A percentile compares a stretch with the other conserved stretches of the same genome.
Conservation (phyloP, 1,140 invertebrate species). For the Akabosia matsudoensis region DNA sequence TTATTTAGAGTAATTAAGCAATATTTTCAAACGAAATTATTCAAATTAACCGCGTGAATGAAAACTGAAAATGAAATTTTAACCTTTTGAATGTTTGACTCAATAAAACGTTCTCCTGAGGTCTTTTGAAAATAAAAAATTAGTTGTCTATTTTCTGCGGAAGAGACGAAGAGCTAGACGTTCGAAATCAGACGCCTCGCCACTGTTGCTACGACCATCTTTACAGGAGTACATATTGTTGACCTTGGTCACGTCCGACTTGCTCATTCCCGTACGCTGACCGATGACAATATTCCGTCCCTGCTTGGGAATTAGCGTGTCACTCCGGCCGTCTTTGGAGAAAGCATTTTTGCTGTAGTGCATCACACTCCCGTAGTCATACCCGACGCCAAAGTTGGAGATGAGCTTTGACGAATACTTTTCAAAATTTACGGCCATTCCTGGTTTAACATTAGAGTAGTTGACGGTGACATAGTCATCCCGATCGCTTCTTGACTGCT, state of each 20-base stretch:
- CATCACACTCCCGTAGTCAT: slow-evolving; percentile 49
- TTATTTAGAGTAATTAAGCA: no score
- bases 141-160: no score
- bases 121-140: no score
- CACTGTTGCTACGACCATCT: not conserved
- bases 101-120: no score
- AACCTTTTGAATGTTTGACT: no score
- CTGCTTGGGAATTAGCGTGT: slow-evolving; percentile 44
- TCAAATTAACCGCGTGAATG: no score
- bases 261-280: slow-evolving; percentile 32
- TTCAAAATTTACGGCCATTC: slow-evolving; percentile 61
- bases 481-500: slow-evolving; percentile 64
- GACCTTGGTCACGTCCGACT: slow-evolving; percentile 31
- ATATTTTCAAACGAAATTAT: no score
- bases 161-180: no score
- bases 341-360: slow-evolving; percentile 55
- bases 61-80: no score
- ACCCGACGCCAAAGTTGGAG: slow-evolving; percentile 43
- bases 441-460: slow-evolving; percentile 61
- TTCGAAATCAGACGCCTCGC: no score
- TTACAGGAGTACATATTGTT: slow-evolving; percentile 34
- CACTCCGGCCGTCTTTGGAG: slow-evolving; percentile 49
- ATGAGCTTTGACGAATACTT: slow-evolving; percentile 56
- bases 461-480: slow-evolving; percentile 62
- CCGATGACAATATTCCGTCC: slow-evolving; percentile 20